phyloP scores from a whole-genome alignment of 2,113 vertebrate species.

The Balaenoptera acutorostrata region DNA sequence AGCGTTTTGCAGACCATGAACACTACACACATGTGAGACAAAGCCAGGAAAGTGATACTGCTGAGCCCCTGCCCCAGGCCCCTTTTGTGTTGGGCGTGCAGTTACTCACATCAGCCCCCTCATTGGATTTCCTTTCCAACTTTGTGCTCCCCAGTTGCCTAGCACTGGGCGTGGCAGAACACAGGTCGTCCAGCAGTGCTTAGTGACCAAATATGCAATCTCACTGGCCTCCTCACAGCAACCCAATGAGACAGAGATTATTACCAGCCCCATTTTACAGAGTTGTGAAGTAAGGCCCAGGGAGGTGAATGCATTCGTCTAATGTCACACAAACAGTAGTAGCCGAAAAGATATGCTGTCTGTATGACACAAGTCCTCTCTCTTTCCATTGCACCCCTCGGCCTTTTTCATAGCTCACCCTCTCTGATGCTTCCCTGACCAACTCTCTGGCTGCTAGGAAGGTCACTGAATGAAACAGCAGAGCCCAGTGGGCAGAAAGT shows the following conservation, averaged over 20 bases:
- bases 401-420: neutral
- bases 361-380: neutral
- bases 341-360: neutral
- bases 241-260: neutral
- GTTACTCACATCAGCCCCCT: neutral
- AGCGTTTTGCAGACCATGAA: neutral
- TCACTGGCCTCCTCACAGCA: neutral
- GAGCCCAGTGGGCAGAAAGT: neutral
- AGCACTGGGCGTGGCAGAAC: neutral
- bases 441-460: neutral
- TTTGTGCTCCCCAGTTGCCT: neutral
- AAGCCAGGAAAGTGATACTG: neutral
- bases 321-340: neutral
- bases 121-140: neutral
- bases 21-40: neutral
- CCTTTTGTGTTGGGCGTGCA: neutral
- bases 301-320: neutral
- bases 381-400: neutral
- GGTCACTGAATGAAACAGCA: neutral
- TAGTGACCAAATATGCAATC: neutral
- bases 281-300: neutral
- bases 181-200: neutral
- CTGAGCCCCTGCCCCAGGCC: neutral
- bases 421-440: neutral
- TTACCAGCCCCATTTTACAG: neutral